A percentile compares a stretch with the other conserved stretches of the same genome.
Evolutionary conservation across 2,113 vertebrate genomes (phyloP).

Genomic region (Lucifuga dentata): DNA sequence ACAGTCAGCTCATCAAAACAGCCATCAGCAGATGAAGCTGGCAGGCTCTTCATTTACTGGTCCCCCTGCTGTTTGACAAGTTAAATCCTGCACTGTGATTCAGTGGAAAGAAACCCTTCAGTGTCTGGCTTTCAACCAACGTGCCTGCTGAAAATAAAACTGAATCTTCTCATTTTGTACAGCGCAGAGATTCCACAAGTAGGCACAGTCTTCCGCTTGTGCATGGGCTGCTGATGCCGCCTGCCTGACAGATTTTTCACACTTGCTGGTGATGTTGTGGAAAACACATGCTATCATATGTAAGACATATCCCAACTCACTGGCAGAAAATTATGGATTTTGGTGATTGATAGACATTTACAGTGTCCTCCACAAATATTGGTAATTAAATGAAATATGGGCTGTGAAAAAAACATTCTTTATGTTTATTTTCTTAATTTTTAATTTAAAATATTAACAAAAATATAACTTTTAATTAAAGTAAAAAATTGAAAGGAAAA

Average conservation of each 20-base stretch:
- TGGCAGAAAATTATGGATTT: conserved; percentile 13
- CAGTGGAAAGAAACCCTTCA: background rate
- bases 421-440: too few species aligned
- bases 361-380: too few species aligned
- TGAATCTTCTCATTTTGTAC: background rate
- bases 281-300: conserved; percentile 22
- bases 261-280: conserved; percentile 35
- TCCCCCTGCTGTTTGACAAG: conserved; percentile 24
- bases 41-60: conserved; percentile 34
- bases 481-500: too few species aligned
- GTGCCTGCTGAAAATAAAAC: conserved; percentile 25
- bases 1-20: conserved; percentile 51
- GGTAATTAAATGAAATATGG: too few species aligned
- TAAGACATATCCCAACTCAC: conserved; percentile 8
- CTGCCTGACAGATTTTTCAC: conserved; percentile 59
- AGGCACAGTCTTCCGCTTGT: conserved; percentile 30
- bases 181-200: conserved; percentile 51
- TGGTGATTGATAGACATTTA: too few species aligned
- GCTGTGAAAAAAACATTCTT: too few species aligned
- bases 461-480: too few species aligned
- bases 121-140: conserved; percentile 28
- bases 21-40: conserved; percentile 39
- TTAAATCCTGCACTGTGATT: conserved; percentile 18
- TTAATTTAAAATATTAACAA: too few species aligned
- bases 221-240: conserved; percentile 36